Evolutionary conservation across 2,113 vertebrate genomes (phyloP), one percentile per base, ranked within the genome.

Genomic region (Hypanus sabinus): DNA sequence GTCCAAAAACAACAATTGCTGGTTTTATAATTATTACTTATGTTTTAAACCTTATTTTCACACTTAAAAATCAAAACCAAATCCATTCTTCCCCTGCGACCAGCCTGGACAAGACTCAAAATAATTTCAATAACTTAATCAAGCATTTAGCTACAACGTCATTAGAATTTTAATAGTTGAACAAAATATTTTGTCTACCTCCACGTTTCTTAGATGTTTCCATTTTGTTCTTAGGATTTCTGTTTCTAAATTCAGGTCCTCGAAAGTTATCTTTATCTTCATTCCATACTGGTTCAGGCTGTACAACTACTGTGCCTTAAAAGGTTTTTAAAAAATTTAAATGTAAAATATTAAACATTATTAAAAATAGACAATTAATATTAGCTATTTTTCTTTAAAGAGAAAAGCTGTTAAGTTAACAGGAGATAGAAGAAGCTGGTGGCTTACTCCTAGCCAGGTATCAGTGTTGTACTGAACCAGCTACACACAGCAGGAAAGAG

Each of bases 181-280:
- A 33, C 65, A 24, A 4, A 71, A 33, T 20, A 46, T 46, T 93
- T 73, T 46, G 70, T 91, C 97, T 96, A 99, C 98, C 98, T 96
- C 97, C 95, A 95, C 97, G 97, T 96, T 98, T 99, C 96, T 97
- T 98, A 96, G 96, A 97, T 96, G 96, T 96, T 96, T 99, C 98
- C 95, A 98, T 97, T 97, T 98, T 98, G 95, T 98, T 97, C 97
- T 98, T 99, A 96, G 97, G 96, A 96, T 97, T 97, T 97, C 98
- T 98, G 96, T 97, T 99, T 96, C 98, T 98, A 97, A 99, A 99
- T 97, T 99, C 98, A 94, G 99, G 99, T 95, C 99, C 99, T 96
- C 99, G 98, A 97, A 99, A 99, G 95, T 99, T 98, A 97, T 99
- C 99, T 97, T 98, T 98, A 95, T 97, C 97, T 96, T 99, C 98